Evolutionary conservation across 1,140 invertebrate genomes (phyloP).

Genomic region (Calliopsis andreniformis): DNA sequence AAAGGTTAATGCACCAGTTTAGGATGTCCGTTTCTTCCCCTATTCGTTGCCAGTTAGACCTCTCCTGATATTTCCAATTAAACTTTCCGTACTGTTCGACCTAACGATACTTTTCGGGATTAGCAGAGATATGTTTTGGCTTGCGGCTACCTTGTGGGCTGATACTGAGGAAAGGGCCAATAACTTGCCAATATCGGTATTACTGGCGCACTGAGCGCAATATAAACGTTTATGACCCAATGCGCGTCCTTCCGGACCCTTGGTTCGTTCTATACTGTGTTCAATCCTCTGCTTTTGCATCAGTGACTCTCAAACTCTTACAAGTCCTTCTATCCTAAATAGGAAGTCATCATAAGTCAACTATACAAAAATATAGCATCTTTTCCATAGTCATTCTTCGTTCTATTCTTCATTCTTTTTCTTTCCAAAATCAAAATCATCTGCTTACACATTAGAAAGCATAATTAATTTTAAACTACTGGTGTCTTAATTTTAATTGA

Average conservation of each 20-base stretch:
- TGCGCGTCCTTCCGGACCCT: conserved; percentile 69
- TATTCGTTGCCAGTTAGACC: conserved; percentile 29
- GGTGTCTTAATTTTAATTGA: too few relatives aligned
- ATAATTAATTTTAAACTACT: neutral
- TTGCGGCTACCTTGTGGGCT: conserved; percentile 50
- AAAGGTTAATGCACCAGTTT: conserved; percentile 47
- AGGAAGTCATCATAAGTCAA: neutral
- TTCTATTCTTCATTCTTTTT: too few relatives aligned
- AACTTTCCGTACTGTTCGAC: conserved; percentile 61
- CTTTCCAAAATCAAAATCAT: neutral
- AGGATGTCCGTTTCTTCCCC: conserved; percentile 46
- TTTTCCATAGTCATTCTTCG: too few relatives aligned
- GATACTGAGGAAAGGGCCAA: conserved; percentile 68
- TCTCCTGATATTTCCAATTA: conserved; percentile 72
- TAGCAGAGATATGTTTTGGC: conserved; percentile 54
- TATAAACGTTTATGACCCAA: conserved; percentile 81
- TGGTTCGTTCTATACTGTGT: conserved; percentile 50
- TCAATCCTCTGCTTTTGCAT: conserved; percentile 66
- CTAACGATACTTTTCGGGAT: conserved; percentile 68
- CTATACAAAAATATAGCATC: too few relatives aligned
- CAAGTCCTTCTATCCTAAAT: neutral
- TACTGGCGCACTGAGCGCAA: conserved; percentile 77
- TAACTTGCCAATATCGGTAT: conserved; percentile 81
- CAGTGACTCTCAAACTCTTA: conserved; percentile 69
- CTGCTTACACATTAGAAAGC: neutral